phyloP scores from a whole-genome alignment of 2,888 invertebrate genomes.

The Eudasyphora cyanicolor region DNA sequence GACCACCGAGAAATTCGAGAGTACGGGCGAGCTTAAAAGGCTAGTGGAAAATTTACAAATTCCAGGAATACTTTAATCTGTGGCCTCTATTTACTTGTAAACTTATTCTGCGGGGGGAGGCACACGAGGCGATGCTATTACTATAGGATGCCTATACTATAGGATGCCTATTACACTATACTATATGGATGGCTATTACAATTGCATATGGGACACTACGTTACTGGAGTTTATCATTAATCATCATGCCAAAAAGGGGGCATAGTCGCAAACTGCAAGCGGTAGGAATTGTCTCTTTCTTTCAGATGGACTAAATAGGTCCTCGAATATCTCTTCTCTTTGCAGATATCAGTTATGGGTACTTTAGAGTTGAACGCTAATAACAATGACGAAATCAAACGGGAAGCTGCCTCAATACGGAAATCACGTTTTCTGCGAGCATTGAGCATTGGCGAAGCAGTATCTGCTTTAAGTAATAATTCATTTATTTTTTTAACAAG shows the following conservation, averaged over 20 bases:
- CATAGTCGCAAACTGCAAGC: conserved; percentile 92
- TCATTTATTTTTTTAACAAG: background rate
- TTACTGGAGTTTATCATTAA: conserved; percentile 94
- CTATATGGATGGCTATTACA: conserved; percentile 96
- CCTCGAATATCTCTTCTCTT: conserved; percentile 39
- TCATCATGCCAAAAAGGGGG: conserved; percentile 91
- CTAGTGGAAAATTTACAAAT: too few species aligned
- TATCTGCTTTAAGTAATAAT: conserved; percentile 83
- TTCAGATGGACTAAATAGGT: too few species aligned
- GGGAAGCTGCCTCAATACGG: conserved; percentile 93
- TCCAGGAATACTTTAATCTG: too few species aligned
- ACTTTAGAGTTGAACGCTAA: conserved; percentile 96
- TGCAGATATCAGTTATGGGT: conserved; percentile 89
- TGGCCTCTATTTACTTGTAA: too few species aligned
- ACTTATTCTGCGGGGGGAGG: too few species aligned
- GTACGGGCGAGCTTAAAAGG: too few species aligned
- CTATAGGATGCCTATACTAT: too few species aligned
- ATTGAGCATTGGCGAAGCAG: conserved; percentile 91
- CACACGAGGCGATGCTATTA: too few species aligned
- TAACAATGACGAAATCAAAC: conserved; percentile 96
- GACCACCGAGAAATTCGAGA: too few species aligned
- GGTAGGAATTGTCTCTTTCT: conserved; percentile 79
- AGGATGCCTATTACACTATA: too few species aligned
- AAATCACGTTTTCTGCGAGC: conserved; percentile 93
- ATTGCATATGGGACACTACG: conserved; percentile 97